A percentile compares a stretch with the other conserved stretches of the same genome.
These are phyloP conservation scores for Atractosteus spatula DNA, from an alignment of 2,113 vertebrate species.

Conservation along the genomic window DNA sequence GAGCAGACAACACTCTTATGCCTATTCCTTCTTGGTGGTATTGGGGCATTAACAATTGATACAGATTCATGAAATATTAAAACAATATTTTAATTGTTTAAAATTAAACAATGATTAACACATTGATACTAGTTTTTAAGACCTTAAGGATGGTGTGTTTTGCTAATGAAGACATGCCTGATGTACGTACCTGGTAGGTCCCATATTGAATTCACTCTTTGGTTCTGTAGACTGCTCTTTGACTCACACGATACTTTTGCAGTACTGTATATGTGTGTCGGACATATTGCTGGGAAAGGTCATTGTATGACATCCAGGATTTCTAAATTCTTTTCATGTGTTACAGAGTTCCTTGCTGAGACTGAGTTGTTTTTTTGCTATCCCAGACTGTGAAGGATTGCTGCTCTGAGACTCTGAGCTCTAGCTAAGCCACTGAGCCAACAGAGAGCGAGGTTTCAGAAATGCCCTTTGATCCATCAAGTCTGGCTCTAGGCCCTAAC, in stretches of 20 bases:
- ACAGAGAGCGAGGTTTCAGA: slow-evolving; percentile 14
- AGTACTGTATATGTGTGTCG: not conserved
- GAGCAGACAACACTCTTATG: no score
- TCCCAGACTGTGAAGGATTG: not conserved
- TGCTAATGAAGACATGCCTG: not conserved
- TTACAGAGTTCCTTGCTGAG: not conserved
- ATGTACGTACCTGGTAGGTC: no score
- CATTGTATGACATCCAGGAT: not conserved
- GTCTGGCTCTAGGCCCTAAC: not conserved
- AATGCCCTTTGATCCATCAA: slow-evolving; percentile 1
- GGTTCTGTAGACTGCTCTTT: not conserved
- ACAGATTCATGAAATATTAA: no score
- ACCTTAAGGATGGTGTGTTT: no score
- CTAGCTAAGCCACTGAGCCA: slow-evolving; percentile 5
- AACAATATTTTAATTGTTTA: no score
- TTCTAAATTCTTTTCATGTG: not conserved
- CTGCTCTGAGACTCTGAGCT: no score
- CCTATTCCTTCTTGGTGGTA: no score
- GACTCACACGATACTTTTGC: not conserved
- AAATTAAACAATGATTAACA: no score
- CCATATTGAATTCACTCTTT: not conserved
- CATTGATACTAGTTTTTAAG: no score
- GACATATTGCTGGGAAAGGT: not conserved
- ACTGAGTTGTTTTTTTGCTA: not conserved
- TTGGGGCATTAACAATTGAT: no score